A percentile compares a stretch with the other conserved stretches of the same genome.
Conservation (phyloP, 2,113 vertebrate species). For the Sakesphorus luctuosus region DNA sequence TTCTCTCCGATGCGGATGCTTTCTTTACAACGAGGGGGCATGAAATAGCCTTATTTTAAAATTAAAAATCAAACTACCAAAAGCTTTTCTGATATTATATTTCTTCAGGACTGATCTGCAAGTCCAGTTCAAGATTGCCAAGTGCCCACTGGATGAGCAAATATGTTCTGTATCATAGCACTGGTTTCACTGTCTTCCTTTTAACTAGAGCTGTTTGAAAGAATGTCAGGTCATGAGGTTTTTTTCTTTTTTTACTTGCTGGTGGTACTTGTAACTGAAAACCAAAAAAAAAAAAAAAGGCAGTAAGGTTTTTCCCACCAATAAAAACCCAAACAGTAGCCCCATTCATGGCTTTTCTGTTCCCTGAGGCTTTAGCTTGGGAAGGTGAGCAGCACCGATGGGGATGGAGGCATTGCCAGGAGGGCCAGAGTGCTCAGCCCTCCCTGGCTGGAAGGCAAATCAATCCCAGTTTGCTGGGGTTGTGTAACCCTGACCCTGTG, state of each 20-base stretch:
- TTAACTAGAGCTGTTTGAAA: neutral
- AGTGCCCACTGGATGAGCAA: neutral
- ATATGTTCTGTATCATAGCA: neutral
- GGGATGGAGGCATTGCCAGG: neutral
- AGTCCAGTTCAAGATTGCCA: neutral
- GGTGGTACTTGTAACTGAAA: neutral
- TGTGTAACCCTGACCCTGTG: neutral
- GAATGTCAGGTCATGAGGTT: neutral
- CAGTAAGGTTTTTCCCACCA: neutral
- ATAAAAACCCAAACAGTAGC: neutral
- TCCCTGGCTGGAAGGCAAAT: neutral
- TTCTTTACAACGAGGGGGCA: neutral
- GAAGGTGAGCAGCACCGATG: neutral
- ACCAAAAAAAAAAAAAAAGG: neutral
- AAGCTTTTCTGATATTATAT: neutral
- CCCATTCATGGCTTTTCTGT: neutral
- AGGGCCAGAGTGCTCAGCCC: neutral
- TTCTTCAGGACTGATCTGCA: neutral
- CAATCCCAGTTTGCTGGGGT: neutral
- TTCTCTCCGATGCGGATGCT: neutral
- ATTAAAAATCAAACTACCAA: neutral
- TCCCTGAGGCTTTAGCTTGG: neutral
- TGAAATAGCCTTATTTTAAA: neutral
- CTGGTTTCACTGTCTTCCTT: neutral
- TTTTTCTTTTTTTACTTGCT: neutral